Evolutionary conservation across 1,140 invertebrate genomes (phyloP).

Genomic region (Heliothis virescens): DNA sequence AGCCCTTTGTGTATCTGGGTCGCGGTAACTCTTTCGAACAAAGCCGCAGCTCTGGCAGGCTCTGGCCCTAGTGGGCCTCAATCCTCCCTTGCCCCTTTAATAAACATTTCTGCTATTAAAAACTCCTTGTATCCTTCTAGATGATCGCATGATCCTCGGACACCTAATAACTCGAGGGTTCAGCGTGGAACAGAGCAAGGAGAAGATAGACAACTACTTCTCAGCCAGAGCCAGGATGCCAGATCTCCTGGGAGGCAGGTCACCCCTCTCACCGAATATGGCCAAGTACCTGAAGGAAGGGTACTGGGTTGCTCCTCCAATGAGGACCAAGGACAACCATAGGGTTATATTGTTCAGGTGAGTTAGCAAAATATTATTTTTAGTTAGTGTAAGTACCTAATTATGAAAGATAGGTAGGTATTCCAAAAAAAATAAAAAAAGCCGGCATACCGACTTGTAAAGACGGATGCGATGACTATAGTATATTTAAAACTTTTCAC

Average conservation of each 20-base stretch:
- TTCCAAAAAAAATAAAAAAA: too few relatives aligned
- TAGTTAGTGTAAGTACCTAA: too few relatives aligned
- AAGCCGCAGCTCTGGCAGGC: too few relatives aligned
- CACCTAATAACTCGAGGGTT: background rate
- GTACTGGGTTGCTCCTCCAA: constrained; percentile 15
- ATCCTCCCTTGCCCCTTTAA: too few relatives aligned
- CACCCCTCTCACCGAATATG: background rate
- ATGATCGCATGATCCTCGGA: constrained; percentile 23
- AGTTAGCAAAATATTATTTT: background rate
- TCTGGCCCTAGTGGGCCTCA: too few relatives aligned
- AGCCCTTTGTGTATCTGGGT: too few relatives aligned
- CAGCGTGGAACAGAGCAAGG: constrained; percentile 28
- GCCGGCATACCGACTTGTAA: too few relatives aligned
- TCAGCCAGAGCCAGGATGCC: background rate
- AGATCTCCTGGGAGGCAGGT: background rate
- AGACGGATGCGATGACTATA: too few relatives aligned
- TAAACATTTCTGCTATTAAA: too few relatives aligned
- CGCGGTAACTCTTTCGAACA: too few relatives aligned
- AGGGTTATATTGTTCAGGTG: constrained; percentile 5
- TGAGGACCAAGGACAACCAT: constrained; percentile 31
- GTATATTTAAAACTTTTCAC: too few relatives aligned
- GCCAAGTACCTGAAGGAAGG: constrained; percentile 16
- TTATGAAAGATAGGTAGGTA: too few relatives aligned
- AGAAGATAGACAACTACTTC: constrained; percentile 42
- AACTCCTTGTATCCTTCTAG: background rate